Evolutionary conservation across 2,888 invertebrate genomes (phyloP), one percentile per base, ranked within the genome.

Genomic region (Polietes domitor): DNA sequence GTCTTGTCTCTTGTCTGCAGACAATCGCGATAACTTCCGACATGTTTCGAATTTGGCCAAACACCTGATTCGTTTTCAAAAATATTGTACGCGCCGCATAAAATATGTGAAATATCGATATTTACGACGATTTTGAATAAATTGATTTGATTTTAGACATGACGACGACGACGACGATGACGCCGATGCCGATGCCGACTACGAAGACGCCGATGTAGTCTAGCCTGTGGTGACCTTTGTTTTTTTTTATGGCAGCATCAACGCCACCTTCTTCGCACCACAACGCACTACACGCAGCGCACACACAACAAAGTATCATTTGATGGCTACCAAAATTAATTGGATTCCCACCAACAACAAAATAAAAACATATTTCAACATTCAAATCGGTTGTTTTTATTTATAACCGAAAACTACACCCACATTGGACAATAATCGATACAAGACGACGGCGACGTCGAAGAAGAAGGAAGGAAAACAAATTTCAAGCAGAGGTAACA

Each of bases 21-120:
- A 47, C n/a, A 15, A 15, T 32, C 32, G n/a, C n/a, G 68, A 68
- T 68, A 68, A 68, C 68, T 68, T 68, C 68, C 68, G 68, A 68
- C 68, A 68, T 41, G 24, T 68, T 43, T 43, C 3, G 28, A 61
- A 61, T 28, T n/a, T n/a, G n/a, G n/a, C 47, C 47, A 47, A 47
- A n/a, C 47, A 15, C n/a, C 4, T 47, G 47, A 47, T 47, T 47
- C n/a, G 47, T 47, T 15, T 47, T 15, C n/a, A n/a, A 47, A 15
- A 47, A 47, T 47, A 47, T 47, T 32, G 32, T n/a, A 3, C 7
- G 47, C 1, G 4, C 47, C 15, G n/a, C 47, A 47, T 47, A 47
- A 47, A 47, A 47, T n/a, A 47, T 53, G 21, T 53, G 10, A 53
- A 9, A 19, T 10, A 5, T 53, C n/a, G 10, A 53, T 53, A 58